Evolutionary conservation across 1,140 invertebrate genomes (phyloP), one percentile per base, ranked within the genome.

Genomic region (Chlorops oryzae): DNA sequence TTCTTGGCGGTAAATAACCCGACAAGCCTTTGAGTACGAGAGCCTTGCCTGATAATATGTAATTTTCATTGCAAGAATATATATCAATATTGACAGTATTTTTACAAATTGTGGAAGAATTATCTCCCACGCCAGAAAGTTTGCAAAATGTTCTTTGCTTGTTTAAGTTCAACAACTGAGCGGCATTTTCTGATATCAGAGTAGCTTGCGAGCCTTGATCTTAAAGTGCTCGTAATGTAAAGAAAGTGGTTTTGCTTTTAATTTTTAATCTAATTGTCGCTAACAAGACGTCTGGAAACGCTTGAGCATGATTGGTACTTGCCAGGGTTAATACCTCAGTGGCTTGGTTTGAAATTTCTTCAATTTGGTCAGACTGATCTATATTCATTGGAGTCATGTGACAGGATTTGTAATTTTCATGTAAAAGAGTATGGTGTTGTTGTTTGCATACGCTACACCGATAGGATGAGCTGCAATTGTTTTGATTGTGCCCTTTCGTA

Each of bases 181-280:
- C 32, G 22, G 23, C 28, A 12, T 20, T 20, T 23, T 47, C 45
- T 22, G 45, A 24, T 12, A 47, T 23, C 12, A 47, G 24, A n/a
- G 45, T 37, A 13, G 32, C 45, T 22, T 47, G 34, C 9, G 45
- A 47, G 15, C 45, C 45, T 15, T 27, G 45, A 47, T 47, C 45
- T 23, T 37, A 47, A 22, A 47, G 34, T 7, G 45, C 45, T 13
- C 32, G 13, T 10, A 37, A 34, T 13, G 45, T 20, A 22, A 22
- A 34, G 20, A 21, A n/a, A 47, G 32, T 35, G 10, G 13, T 21
- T 23, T 34, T 7, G 6, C 12, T 34, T 23, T 37, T 12, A 13
- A 47, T 22, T 9, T 34, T 37, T 47, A 47, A 47, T 10, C 28
- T 27, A 13, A 47, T 47, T 23, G 45, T 47, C 7, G 32, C 28